Evolutionary conservation across 2,797 vertebrate species (phyloP), one percentile per base, ranked within the genome.

Genomic region (Florisuga fusca): DNA sequence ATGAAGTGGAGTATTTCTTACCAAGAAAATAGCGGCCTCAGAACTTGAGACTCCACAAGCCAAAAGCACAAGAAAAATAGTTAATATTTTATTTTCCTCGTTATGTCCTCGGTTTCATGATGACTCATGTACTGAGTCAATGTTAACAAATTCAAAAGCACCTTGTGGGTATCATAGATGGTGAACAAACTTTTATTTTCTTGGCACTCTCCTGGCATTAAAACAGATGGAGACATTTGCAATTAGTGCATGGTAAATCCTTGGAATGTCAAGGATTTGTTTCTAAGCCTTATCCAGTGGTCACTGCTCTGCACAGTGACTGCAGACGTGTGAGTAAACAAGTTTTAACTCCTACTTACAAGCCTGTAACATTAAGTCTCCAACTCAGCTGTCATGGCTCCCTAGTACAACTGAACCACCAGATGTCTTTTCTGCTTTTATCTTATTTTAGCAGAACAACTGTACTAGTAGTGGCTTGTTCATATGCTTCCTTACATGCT

Each of bases 171-270:
- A 78, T 82, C 62, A 87, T 81, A 95, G 84, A 72, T 75, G 74
- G 74, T 54, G 66, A 92, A 59, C 43, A 93, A 81, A 72, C 50
- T 38, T 81, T 89, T 78, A 63, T 72, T 93, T 96, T 87, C 87
- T 91, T 87, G 81, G 62, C 66, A 78, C 45, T 84, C 45, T 87
- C 31, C 78, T 87, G 78, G 84, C 71, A 68, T 87, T 75, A 72
- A 91, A 84, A 54, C 87, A 94, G 82, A 91, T 78, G 66, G 91
- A 84, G 62, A 61, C 25, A 84, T 87, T 67, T 79, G 34, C 54
- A 78, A 87, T 72, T 50, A 87, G 46, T 3, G 50, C 25, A 81
- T 64, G 58, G 67, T 51, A 78, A 84, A 78, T 78, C 53, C 45
- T 31, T 46, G 46, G 66, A 82, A 93, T 58, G 58, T 68, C 50